Evolutionary conservation across 2,888 invertebrate species (phyloP).

Genomic region (Podotricha telesiphe): DNA sequence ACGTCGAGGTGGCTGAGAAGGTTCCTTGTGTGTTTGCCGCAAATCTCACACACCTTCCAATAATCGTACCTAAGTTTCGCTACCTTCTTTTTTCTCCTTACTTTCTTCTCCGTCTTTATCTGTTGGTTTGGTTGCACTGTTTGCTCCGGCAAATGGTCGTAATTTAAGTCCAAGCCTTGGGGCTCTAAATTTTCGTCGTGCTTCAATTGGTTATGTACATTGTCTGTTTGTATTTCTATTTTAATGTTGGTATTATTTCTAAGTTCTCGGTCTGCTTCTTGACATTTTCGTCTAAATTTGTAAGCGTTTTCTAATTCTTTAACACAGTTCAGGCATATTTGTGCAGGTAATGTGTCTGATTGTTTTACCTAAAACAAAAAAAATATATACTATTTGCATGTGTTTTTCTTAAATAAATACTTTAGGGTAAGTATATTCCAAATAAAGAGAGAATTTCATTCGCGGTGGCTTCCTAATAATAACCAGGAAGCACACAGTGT

Average conservation of each 20-base stretch:
- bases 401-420: no score
- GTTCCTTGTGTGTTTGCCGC: constrained; percentile 74
- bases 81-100: constrained; percentile 54
- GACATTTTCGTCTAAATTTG: constrained; percentile 77
- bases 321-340: constrained; percentile 70
- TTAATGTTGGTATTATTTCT: constrained; percentile 56
- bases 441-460: no score
- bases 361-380: constrained; percentile 64
- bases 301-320: constrained; percentile 72
- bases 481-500: no score
- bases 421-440: no score
- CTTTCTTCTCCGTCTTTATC: constrained; percentile 48
- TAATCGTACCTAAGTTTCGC: constrained; percentile 69
- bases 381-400: no score
- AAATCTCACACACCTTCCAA: constrained; percentile 77
- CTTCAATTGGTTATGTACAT: constrained; percentile 44
- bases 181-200: constrained; percentile 43
- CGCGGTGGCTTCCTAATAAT: no score
- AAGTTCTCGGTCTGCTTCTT: constrained; percentile 65
- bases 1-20: constrained; percentile 72
- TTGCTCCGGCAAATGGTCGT: constrained; percentile 48
- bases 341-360: constrained; percentile 67
- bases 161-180: constrained; percentile 50
- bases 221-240: constrained; percentile 55
- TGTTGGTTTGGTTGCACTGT: constrained; percentile 47